Conservation (phyloP, 2,797 vertebrate genomes). For the Cuculus canorus region DNA sequence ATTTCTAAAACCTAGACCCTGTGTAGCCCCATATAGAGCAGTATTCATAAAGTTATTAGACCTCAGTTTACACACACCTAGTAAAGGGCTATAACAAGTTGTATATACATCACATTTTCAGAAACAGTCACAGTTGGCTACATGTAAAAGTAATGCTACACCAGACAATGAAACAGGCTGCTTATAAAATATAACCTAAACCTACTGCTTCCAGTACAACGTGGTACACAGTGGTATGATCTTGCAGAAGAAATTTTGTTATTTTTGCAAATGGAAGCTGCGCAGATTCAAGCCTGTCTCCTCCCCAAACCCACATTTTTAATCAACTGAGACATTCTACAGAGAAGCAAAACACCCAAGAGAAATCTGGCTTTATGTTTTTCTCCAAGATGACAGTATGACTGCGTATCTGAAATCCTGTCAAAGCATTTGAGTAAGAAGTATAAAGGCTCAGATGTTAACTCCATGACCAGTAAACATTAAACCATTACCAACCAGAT, state of each 20-base stretch:
- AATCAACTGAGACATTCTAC: neutral
- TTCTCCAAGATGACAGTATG: neutral
- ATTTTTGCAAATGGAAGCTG: slow-evolving; percentile 21
- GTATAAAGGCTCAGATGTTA: slow-evolving; percentile 42
- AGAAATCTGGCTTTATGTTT: neutral
- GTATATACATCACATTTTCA: slow-evolving; percentile 52
- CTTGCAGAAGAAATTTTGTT: neutral
- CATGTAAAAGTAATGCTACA: slow-evolving; percentile 54
- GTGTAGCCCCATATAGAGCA: slow-evolving; percentile 24
- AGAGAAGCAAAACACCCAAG: neutral
- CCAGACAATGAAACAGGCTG: slow-evolving; percentile 50
- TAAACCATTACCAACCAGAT: slow-evolving; percentile 10
- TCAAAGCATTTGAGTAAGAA: neutral
- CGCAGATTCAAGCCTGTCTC: slow-evolving; percentile 7
- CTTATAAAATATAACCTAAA: slow-evolving; percentile 35
- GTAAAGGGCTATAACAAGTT: slow-evolving; percentile 48
- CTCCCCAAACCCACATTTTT: neutral
- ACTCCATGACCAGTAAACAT: slow-evolving; percentile 30
- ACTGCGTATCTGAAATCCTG: slow-evolving; percentile 19
- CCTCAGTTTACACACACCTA: slow-evolving; percentile 26
- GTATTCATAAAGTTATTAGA: slow-evolving; percentile 50
- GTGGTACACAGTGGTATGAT: neutral
- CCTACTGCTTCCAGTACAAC: neutral
- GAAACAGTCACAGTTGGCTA: slow-evolving; percentile 61
- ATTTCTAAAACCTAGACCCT: slow-evolving; percentile 61